Evolutionary conservation across 2,888 invertebrate genomes (phyloP), one percentile per base, ranked within the genome.

Genomic region (Drosophila lutescens): DNA sequence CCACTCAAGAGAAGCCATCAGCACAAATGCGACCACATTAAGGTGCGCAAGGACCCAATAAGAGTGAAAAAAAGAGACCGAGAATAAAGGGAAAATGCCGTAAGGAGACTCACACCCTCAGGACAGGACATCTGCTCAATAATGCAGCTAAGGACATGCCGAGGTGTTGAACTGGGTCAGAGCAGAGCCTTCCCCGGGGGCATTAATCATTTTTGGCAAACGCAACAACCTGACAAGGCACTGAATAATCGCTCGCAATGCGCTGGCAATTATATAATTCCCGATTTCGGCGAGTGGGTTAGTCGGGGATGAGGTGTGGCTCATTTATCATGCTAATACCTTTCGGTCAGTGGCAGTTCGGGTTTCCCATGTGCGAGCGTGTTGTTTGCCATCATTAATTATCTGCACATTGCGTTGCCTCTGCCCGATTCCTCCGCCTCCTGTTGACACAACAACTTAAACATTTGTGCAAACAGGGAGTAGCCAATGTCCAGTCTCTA

Each of bases 271-370:
- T 81, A 78, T 58, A 78, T 79, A 84, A 82, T 68, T 56, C 59
- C 55, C 61, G 62, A 62, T 62, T 50, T 17, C 12, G 30, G 70
- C n/a, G 41, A 66, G 60, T 65, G 77, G 77, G 77, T 79, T 76
- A 71, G 60, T 34, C 36, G 43, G 41, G 58, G 26, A 43, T 57
- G 72, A 59, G 56, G 46, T 50, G 46, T 9, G 38, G 30, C 40
- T 63, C 80, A 86, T 85, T 85, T 86, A 84, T 85, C 85, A 85
- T 85, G 74, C 85, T 86, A 86, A 85, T 86, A 77, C 74, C 76
- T 77, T 70, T 69, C 50, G 69, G 67, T 67, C 70, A 67, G 60
- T 57, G 55, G 41, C 63, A 63, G 55, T n/a, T 58, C 58, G 49
- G 71, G 53, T 49, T 30, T 47, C 70, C 38, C 61, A 43, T 70